These are phyloP conservation scores for Limosa lapponica DNA, from an alignment of 2,797 vertebrate species.

Conservation along the genomic window DNA sequence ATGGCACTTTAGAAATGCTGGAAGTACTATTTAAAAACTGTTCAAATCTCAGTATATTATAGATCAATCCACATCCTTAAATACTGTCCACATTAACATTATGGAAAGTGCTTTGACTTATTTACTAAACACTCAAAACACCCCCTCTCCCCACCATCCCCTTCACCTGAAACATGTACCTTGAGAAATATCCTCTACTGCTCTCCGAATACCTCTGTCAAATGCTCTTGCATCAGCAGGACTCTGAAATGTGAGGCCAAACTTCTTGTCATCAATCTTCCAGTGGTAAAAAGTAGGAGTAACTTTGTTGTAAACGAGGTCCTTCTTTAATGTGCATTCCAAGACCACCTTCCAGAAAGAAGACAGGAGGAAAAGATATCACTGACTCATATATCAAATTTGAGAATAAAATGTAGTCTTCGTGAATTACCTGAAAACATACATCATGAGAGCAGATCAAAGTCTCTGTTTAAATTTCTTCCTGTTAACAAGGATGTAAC, in stretches of 20 bases:
- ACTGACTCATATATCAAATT: not conserved
- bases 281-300: conserved; percentile 99
- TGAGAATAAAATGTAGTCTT: not conserved
- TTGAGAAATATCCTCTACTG: conserved; percentile 95
- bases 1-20: not conserved
- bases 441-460: not conserved
- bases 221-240: conserved; percentile 97
- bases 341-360: conserved; percentile 89
- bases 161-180: conserved; percentile 75
- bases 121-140: not conserved
- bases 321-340: conserved; percentile 95
- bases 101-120: not conserved
- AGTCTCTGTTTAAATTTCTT: not conserved
- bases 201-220: conserved; percentile 94
- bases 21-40: not conserved
- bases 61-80: not conserved
- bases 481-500: not conserved
- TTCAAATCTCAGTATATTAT: not conserved
- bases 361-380: not conserved
- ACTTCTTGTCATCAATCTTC: conserved; percentile 98
- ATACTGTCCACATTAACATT: not conserved
- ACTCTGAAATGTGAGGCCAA: conserved; percentile 98
- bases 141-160: not conserved
- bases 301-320: conserved; percentile 98
- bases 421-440: not conserved